Evolutionary conservation across 2,113 vertebrate genomes (phyloP).

Genomic region (Ranitomeya variabilis): DNA sequence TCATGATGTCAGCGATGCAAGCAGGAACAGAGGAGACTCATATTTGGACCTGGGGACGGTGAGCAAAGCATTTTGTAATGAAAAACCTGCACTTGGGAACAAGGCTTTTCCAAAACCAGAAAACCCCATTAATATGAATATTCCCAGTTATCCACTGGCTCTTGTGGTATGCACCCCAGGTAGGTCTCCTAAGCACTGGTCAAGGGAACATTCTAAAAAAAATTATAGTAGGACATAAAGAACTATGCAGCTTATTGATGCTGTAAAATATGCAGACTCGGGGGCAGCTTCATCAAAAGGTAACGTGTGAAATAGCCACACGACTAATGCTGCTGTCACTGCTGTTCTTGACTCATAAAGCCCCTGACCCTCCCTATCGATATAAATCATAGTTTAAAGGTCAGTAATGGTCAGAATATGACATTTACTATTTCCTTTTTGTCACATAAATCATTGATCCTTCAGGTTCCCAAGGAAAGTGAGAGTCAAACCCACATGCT

Average conservation of each 20-base stretch:
- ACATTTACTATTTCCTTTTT: not conserved
- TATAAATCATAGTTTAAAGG: not conserved
- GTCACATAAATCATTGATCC: not conserved
- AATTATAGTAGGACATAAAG: not conserved
- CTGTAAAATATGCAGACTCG: not conserved
- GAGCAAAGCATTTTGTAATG: no score
- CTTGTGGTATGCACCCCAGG: no score
- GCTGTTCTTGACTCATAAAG: not conserved
- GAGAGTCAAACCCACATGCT: not conserved
- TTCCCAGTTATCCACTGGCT: no score
- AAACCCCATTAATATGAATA: no score
- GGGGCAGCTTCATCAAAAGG: not conserved
- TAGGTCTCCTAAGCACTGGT: no score
- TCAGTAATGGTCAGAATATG: not conserved
- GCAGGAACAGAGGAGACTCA: no score
- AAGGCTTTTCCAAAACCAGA: no score
- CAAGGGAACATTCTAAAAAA: no score
- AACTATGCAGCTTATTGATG: not conserved
- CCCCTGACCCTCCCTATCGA: not conserved
- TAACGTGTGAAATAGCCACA: not conserved
- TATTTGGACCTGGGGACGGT: no score
- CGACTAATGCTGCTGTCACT: not conserved
- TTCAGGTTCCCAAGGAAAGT: not conserved
- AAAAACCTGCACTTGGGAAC: no score
- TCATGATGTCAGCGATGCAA: no score